Evolutionary conservation across 2,888 invertebrate species (phyloP), one percentile per base, ranked within the genome.

Genomic region (Thecophora atra): DNA sequence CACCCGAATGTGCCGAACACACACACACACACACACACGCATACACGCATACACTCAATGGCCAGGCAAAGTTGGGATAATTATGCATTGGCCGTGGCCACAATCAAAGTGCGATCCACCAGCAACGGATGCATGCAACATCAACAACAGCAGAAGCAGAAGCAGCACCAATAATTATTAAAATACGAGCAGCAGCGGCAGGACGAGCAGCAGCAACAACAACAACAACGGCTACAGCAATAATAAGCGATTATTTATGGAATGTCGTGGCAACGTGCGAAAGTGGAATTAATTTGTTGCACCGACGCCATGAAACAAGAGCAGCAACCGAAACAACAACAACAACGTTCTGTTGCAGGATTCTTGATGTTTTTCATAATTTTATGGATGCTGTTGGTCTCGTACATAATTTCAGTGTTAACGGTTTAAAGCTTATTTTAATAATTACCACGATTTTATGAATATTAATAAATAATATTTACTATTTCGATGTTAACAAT

Each of bases 231-330:
- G 58, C 37, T 42, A 70, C 75, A 76, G 76, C 76, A 79, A 78
- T 75, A 77, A 58, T 21, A 64, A 71, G 73, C 78, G 82, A 81
- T 80, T 82, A 83, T 82, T 83, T 80, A 81, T 78, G 82, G 82
- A 79, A 83, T 81, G 80, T 81, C 75, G 79, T 75, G 76, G 70
- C 74, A 74, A 79, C 79, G 83, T 82, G 84, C 80, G 80, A 83
- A 81, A 79, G 75, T 78, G 81, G 82, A 78, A 83, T 83, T 82
- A 82, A 83, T 81, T 83, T 83, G 82, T 83, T 80, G 82, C 83
- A 82, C 84, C 80, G 74, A 72, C 63, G 15, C 15, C 62, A 28
- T 26, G 28, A 37, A 37, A 44, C 21, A 6, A 13, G 24, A 17
- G 19, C 19, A 21, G n/a, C 37, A 0, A 6, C 3, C 6, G 26